Evolutionary conservation across 2,113 vertebrate genomes (phyloP).

Genomic region (Eurystomus gularis): DNA sequence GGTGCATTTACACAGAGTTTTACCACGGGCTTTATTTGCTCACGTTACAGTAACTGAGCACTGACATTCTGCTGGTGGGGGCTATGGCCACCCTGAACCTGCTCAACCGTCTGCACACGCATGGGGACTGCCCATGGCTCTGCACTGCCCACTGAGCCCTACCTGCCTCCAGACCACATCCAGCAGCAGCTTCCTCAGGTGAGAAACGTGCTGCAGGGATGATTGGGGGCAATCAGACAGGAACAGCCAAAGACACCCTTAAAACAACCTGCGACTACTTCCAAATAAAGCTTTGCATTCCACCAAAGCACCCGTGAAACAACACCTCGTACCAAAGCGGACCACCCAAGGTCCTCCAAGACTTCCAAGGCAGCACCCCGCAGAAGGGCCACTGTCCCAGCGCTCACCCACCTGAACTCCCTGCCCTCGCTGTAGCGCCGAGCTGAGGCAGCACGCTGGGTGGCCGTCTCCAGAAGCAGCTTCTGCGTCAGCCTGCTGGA

Average conservation of each 20-base stretch:
- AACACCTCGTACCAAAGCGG: fast-evolving
- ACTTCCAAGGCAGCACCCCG: not conserved
- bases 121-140: not conserved
- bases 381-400: not conserved
- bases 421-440: slow-evolving; percentile 85
- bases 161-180: not conserved
- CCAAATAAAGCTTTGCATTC: not conserved
- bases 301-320: fast-evolving
- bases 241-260: not conserved
- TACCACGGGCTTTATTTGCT: not conserved
- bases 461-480: slow-evolving; percentile 85
- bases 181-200: not conserved
- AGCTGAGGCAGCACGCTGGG: slow-evolving; percentile 75
- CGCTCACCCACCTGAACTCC: slow-evolving; percentile 87
- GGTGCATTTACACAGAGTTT: not conserved
- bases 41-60: not conserved
- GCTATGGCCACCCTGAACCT: not conserved
- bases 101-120: fast-evolving
- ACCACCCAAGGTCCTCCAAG: too few species aligned
- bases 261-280: fast-evolving
- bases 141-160: not conserved
- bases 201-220: not conserved
- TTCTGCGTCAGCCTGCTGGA: slow-evolving; percentile 84
- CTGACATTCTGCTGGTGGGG: not conserved
- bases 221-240: not conserved